phyloP scores from a whole-genome alignment of 2,797 vertebrate genomes.

The Aldrovandia affinis region DNA sequence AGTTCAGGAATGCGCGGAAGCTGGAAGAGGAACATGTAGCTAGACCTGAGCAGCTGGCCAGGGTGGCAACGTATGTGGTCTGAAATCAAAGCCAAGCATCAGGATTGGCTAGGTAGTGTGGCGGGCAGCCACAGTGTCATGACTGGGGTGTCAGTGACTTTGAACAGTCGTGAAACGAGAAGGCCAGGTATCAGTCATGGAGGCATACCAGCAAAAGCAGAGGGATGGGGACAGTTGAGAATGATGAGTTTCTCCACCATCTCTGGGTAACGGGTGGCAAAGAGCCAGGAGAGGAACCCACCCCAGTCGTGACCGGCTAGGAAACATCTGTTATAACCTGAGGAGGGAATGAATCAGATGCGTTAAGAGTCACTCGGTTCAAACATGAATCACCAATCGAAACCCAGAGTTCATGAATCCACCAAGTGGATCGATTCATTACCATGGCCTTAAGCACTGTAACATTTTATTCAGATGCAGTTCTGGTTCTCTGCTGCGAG shows the following conservation, averaged over 20 bases:
- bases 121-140: not conserved
- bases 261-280: slow-evolving; percentile 94
- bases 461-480: too few relatives aligned
- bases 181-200: not conserved
- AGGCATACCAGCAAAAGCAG: slow-evolving; percentile 88
- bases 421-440: too few relatives aligned
- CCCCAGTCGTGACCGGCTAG: slow-evolving; percentile 97
- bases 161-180: not conserved
- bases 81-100: slow-evolving; percentile 58
- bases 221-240: slow-evolving; percentile 94
- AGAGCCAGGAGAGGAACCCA: slow-evolving; percentile 93
- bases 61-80: slow-evolving; percentile 94
- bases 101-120: slow-evolving; percentile 21
- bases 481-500: too few relatives aligned
- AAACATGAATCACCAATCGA: too few relatives aligned
- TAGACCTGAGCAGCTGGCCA: slow-evolving; percentile 94
- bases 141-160: not conserved
- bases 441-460: too few relatives aligned
- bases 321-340: slow-evolving; percentile 96
- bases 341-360: slow-evolving; percentile 33
- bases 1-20: slow-evolving; percentile 95
- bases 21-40: slow-evolving; percentile 98
- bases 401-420: too few relatives aligned
- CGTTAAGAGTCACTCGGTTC: not conserved
- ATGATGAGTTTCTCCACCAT: slow-evolving; percentile 95